Evolutionary conservation across 1,140 invertebrate species (phyloP).

Genomic region (Monochamus saltuarius): DNA sequence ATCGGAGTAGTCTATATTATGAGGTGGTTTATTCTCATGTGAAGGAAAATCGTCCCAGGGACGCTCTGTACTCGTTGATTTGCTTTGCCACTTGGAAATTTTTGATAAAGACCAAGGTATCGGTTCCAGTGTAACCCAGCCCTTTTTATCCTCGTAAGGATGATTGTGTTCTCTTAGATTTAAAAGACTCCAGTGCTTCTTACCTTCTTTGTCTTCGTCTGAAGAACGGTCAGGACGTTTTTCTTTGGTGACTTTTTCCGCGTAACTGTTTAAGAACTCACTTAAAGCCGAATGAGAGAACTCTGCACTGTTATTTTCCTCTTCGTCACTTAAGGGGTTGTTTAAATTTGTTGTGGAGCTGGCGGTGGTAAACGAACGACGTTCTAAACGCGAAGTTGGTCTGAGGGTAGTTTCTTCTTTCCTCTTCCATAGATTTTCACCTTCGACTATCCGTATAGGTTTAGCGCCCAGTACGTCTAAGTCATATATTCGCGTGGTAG

Average conservation of each 20-base stretch:
- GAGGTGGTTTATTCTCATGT: slow-evolving; percentile 8
- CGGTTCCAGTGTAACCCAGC: slow-evolving; percentile 75
- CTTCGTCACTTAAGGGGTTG: slow-evolving; percentile 1
- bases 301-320: slow-evolving; percentile 40
- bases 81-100: slow-evolving; percentile 73
- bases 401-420: slow-evolving; percentile 9
- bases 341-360: slow-evolving; percentile 13
- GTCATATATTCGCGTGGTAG: slow-evolving; percentile 47
- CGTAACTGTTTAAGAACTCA: slow-evolving; percentile 60
- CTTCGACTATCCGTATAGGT: slow-evolving; percentile 58
- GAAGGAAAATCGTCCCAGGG: slow-evolving; percentile 29
- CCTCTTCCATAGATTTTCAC: slow-evolving; percentile 39
- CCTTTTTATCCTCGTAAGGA: slow-evolving; percentile 67
- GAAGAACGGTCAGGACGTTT: slow-evolving; percentile 52
- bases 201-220: slow-evolving; percentile 50
- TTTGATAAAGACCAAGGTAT: slow-evolving; percentile 78
- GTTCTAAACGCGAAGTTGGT: slow-evolving; percentile 16
- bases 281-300: slow-evolving; percentile 55
- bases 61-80: slow-evolving; percentile 32
- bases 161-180: slow-evolving; percentile 57
- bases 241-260: slow-evolving; percentile 57
- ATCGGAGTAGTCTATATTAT: neutral
- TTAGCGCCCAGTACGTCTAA: slow-evolving; percentile 56
- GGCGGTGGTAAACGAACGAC: slow-evolving; percentile 17
- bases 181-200: slow-evolving; percentile 55